Conservation (phyloP, 2,888 invertebrate species). For the Tipula unca region DNA sequence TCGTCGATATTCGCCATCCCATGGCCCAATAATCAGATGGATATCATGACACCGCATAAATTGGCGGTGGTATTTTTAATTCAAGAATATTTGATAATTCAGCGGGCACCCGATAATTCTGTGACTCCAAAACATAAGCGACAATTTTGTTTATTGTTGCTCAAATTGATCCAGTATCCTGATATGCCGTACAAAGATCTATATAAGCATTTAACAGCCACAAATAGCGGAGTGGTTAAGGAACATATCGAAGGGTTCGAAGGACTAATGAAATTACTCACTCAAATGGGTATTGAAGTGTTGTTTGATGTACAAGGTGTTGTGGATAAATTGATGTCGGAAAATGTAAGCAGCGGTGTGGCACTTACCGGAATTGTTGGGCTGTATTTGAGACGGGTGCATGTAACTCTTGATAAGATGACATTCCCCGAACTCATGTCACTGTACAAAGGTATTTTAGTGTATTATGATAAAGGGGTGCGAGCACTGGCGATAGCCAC, state of each 20-base stretch:
- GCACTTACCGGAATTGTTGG: slow-evolving; percentile 49
- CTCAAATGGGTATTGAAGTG: slow-evolving; percentile 49
- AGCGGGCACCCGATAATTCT: slow-evolving; percentile 31
- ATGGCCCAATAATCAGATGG: slow-evolving; percentile 35
- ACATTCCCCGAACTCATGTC: slow-evolving; percentile 74
- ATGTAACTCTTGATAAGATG: slow-evolving; percentile 72
- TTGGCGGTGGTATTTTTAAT: slow-evolving; percentile 68
- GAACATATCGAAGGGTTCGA: slow-evolving; percentile 45
- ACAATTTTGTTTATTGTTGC: slow-evolving; percentile 69
- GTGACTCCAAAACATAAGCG: slow-evolving; percentile 54
- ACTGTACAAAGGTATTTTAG: slow-evolving; percentile 61
- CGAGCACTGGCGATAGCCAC: slow-evolving; percentile 24
- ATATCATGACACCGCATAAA: slow-evolving; percentile 65
- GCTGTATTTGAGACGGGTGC: slow-evolving; percentile 71
- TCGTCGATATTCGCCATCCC: neutral
- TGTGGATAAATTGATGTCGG: slow-evolving; percentile 52
- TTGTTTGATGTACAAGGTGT: slow-evolving; percentile 54
- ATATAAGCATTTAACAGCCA: slow-evolving; percentile 49
- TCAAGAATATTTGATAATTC: slow-evolving; percentile 61
- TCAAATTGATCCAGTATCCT: slow-evolving; percentile 71
- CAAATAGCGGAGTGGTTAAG: slow-evolving; percentile 34
- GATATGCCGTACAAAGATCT: slow-evolving; percentile 66
- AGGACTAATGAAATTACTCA: slow-evolving; percentile 47
- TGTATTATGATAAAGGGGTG: slow-evolving; percentile 54
- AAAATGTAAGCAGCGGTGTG: slow-evolving; percentile 35